Evolutionary conservation across 2,888 invertebrate genomes (phyloP), one percentile per base, ranked within the genome.

Genomic region (Colostygia pectinataria): DNA sequence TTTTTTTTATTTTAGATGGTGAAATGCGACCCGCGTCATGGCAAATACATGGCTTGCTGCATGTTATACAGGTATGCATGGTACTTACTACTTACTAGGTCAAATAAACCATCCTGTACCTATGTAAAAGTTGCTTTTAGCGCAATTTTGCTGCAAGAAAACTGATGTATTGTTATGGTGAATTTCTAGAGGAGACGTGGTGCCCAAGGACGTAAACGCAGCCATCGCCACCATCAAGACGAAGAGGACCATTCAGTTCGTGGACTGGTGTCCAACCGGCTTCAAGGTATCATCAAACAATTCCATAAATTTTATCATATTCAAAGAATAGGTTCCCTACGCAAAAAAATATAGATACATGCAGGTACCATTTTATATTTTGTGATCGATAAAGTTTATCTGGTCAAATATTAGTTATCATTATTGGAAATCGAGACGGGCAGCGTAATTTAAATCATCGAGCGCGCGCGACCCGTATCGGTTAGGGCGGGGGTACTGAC

Each of bases 21-120:
- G 34, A 96, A 96, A 82, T 98, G 98, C 76, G 97, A 97, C 72
- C 97, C 97, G 0, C 92, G 97, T 39, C 95, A 95, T 71, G 96
- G 96, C 41, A 96, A 96, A 80, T 98, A 98, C 87, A 94, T 98
- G 97, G 97, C 98, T 9, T 97, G 97, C 83, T 98, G 98, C 73
- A 96, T 98, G 95, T 89, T 98, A 71, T 98, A 97, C 92, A 90
- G 92, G 92, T 92, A 20, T 6, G 18, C 24, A 7, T 24, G 24
- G 5, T 24, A 3, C 24, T 6, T 24, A 24, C 7, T 24, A 3
- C 24, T 18, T 4, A 15, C 15, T 15, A 2, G 15, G 15, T 15
- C 15, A 15, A 15, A 15, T n/a, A n/a, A n/a, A n/a, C n/a, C n/a
- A n/a, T n/a, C n/a, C n/a, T n/a, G n/a, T n/a, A n/a, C n/a, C n/a